These are phyloP conservation scores for Delphinapterus leucas DNA, from an alignment of 2,113 vertebrate genomes.

Conservation along the genomic window DNA sequence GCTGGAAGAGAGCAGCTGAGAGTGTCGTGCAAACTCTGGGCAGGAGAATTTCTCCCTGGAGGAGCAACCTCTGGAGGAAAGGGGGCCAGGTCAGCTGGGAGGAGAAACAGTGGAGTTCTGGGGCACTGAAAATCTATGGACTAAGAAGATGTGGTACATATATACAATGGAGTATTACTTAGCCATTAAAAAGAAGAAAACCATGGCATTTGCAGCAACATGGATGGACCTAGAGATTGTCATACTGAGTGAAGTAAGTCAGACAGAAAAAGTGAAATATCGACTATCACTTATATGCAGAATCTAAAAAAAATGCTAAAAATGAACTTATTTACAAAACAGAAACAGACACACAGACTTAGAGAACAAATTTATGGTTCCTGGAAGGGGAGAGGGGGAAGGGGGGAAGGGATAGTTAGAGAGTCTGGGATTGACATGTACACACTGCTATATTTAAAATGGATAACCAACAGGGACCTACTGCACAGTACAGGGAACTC, in stretches of 20 bases:
- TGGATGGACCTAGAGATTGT: background rate
- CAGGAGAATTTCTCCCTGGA: background rate
- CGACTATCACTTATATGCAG: background rate
- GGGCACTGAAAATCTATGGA: background rate
- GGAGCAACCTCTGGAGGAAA: accelerated
- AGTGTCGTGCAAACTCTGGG: accelerated
- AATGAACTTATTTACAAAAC: background rate
- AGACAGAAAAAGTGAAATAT: background rate
- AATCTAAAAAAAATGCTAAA: background rate
- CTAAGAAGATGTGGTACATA: background rate
- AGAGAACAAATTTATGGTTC: background rate
- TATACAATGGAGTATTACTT: background rate
- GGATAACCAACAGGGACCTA: background rate
- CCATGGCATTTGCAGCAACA: background rate
- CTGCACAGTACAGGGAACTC: background rate
- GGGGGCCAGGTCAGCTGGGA: background rate
- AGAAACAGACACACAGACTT: background rate
- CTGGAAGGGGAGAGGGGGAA: background rate
- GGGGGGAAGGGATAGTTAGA: accelerated
- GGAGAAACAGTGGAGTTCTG: background rate
- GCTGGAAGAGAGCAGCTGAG: background rate
- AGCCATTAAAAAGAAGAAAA: too few relatives aligned
- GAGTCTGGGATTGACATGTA: background rate
- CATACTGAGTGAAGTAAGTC: background rate
- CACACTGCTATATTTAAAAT: background rate